A percentile compares a stretch with the other conserved stretches of the same genome.
Evolutionary conservation across 1,140 invertebrate species (phyloP).

Genomic region (Adelges cooleyi): DNA sequence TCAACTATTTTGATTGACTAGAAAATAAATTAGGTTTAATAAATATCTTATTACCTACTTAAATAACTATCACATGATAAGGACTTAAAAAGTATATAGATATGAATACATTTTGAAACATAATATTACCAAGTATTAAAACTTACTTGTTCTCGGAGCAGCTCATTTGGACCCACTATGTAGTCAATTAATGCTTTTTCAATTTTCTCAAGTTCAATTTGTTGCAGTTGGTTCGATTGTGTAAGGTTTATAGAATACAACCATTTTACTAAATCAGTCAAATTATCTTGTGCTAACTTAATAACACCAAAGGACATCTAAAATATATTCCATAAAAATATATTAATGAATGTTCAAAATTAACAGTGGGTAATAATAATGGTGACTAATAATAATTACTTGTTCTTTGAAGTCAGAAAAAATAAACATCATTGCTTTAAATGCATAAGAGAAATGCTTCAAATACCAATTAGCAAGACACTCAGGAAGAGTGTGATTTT

Average conservation of each 20-base stretch:
- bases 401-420: not conserved
- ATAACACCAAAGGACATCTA: slow-evolving; percentile 12
- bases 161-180: not conserved
- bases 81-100: too few relatives aligned
- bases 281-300: not conserved
- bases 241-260: not conserved
- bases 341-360: not conserved
- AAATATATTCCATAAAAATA: not conserved
- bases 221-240: not conserved
- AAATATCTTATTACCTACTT: too few relatives aligned
- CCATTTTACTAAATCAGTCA: not conserved
- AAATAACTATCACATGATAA: too few relatives aligned
- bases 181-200: not conserved
- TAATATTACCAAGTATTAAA: too few relatives aligned
- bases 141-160: not conserved
- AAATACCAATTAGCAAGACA: slow-evolving; percentile 10
- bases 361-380: not conserved
- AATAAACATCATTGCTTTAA: slow-evolving; percentile 4
- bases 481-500: not conserved
- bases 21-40: too few relatives aligned
- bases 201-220: not conserved
- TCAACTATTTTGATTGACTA: not conserved
- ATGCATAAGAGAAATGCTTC: not conserved
- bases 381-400: not conserved
- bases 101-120: too few relatives aligned